These are phyloP conservation scores for Pedionomus torquatus DNA, from an alignment of 2,113 vertebrate species.

Conservation along the genomic window DNA sequence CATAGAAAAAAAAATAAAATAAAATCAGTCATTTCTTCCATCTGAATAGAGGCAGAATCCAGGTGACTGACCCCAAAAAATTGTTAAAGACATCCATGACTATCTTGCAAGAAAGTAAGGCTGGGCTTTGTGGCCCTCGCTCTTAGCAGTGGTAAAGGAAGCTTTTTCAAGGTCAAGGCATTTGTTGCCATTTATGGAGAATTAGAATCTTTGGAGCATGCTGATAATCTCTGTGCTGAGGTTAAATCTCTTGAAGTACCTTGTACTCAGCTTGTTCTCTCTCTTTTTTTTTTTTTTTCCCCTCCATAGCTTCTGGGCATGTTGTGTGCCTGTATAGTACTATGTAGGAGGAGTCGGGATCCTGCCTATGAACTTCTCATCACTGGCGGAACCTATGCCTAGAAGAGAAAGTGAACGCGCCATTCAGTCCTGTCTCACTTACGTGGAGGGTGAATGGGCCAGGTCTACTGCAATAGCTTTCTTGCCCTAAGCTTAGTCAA, in stretches of 20 bases:
- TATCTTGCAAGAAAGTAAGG: background rate
- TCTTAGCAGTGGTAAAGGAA: background rate
- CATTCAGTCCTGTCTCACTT: slow-evolving; percentile 51
- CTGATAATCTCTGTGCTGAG: background rate
- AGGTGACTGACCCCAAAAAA: background rate
- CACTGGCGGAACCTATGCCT: slow-evolving; percentile 88
- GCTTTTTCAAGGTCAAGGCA: background rate
- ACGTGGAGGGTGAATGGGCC: slow-evolving; percentile 57
- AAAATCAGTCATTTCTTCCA: background rate
- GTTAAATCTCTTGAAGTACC: background rate
- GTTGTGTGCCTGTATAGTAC: slow-evolving; percentile 90
- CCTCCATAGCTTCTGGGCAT: slow-evolving; percentile 89
- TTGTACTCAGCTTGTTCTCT: slow-evolving; percentile 39
- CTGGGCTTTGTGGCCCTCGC: background rate
- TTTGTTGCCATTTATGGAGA: background rate
- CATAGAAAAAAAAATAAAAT: background rate
- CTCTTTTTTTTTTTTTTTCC: no score
- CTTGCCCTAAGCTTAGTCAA: slow-evolving; percentile 67
- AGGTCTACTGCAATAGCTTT: slow-evolving; percentile 63
- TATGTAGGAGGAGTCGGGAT: slow-evolving; percentile 89
- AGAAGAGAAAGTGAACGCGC: slow-evolving; percentile 35
- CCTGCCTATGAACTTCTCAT: slow-evolving; percentile 93
- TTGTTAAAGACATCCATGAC: background rate
- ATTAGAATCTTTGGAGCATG: background rate
- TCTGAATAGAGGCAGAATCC: background rate